Percentiles rank a stretch among this genome's conserved stretches.
phyloP scores from a whole-genome alignment of 2,888 invertebrate species.

The Drosophila subquinaria region DNA sequence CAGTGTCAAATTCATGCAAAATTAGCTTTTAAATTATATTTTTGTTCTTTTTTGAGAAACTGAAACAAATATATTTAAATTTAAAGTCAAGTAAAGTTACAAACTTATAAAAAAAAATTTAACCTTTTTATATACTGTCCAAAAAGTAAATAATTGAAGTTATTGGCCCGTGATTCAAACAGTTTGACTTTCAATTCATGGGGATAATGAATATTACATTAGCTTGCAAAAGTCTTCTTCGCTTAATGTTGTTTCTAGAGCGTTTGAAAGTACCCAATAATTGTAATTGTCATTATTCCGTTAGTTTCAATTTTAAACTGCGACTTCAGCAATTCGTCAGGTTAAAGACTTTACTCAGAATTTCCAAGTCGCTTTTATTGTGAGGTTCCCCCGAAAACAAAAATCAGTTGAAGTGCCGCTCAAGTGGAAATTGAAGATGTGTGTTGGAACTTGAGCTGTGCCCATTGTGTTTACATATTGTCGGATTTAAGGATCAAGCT shows the following conservation, averaged over 20 bases:
- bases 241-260: neutral
- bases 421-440: slow-evolving; percentile 46
- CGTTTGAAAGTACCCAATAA: neutral
- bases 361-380: slow-evolving; percentile 23
- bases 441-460: slow-evolving; percentile 24
- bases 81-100: too few species aligned
- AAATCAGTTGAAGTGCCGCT: slow-evolving; percentile 20
- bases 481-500: slow-evolving; percentile 36
- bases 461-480: slow-evolving; percentile 37
- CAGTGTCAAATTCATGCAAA: too few species aligned
- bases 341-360: slow-evolving; percentile 43
- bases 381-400: slow-evolving; percentile 30
- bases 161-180: slow-evolving; percentile 18
- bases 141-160: neutral
- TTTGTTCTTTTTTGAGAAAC: too few species aligned
- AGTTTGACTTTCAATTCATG: slow-evolving; percentile 29
- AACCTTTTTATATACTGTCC: neutral
- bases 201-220: slow-evolving; percentile 53
- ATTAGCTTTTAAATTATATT: too few species aligned
- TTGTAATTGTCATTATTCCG: neutral
- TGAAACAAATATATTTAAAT: too few species aligned
- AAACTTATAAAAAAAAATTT: too few species aligned
- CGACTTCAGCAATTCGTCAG: slow-evolving; percentile 27
- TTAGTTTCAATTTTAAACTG: slow-evolving; percentile 9
- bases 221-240: slow-evolving; percentile 18